These are phyloP conservation scores for Mellivora capensis DNA, from an alignment of 2,113 vertebrate species.

Conservation along the genomic window DNA sequence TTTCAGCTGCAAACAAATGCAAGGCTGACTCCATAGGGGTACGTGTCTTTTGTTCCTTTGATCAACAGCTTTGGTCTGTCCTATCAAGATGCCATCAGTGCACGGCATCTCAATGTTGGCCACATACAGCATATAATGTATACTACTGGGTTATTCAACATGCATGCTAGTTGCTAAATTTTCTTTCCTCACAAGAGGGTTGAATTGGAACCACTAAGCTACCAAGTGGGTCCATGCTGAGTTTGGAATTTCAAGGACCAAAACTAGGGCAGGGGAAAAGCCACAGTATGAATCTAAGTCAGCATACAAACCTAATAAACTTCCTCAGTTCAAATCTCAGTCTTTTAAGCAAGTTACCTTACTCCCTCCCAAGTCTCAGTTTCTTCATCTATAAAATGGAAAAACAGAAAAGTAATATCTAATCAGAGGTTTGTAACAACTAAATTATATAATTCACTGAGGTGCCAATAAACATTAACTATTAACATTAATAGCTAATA, in stretches of 20 bases:
- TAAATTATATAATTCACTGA: not conserved
- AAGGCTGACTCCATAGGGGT: not conserved
- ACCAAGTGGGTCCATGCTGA: not conserved
- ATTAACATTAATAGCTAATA: not conserved
- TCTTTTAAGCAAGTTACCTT: not conserved
- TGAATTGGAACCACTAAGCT: conserved; percentile 11
- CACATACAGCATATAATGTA: not conserved
- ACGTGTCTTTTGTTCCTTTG: not conserved
- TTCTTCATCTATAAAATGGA: not conserved
- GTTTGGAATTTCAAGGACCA: not conserved
- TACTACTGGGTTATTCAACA: not conserved
- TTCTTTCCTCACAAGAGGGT: not conserved
- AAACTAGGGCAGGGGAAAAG: not conserved
- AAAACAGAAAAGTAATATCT: not conserved
- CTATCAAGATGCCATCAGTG: not conserved
- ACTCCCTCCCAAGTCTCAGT: not conserved
- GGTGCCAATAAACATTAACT: not conserved
- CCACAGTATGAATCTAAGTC: not conserved
- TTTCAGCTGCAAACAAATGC: conserved; percentile 63
- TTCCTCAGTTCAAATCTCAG: not conserved
- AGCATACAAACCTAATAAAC: not conserved
- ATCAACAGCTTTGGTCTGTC: not conserved
- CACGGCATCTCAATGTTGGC: not conserved
- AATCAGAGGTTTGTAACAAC: not conserved
- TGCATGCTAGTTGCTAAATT: not conserved